These are phyloP conservation scores for Xenus cinereus DNA, from an alignment of 2,113 vertebrate genomes.

Conservation along the genomic window DNA sequence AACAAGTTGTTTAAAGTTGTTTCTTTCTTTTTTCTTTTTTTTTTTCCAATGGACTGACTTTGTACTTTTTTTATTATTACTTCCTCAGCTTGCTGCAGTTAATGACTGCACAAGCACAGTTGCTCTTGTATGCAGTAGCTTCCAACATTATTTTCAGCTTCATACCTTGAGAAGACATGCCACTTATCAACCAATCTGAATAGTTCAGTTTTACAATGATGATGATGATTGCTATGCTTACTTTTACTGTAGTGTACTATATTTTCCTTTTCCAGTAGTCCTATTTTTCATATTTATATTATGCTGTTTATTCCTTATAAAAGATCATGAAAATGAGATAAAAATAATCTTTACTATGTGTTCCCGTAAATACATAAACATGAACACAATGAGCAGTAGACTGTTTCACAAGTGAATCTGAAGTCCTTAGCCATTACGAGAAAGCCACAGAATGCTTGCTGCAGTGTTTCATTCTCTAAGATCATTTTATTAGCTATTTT, in stretches of 20 bases:
- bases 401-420: background rate
- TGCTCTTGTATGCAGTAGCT: background rate
- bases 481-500: conserved; percentile 60
- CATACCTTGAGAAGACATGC: conserved; percentile 63
- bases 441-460: background rate
- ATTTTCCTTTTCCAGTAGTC: background rate
- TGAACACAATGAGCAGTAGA: background rate
- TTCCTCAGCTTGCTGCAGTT: conserved; percentile 51
- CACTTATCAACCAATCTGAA: conserved; percentile 44
- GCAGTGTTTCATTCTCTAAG: background rate
- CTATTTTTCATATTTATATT: background rate
- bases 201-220: conserved; percentile 43
- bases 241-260: background rate
- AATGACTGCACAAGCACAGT: conserved; percentile 55
- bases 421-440: background rate
- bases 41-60: background rate
- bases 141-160: conserved; percentile 76
- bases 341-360: background rate
- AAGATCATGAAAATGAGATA: background rate
- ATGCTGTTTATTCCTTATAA: background rate
- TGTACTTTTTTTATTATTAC: background rate
- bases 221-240: conserved; percentile 43
- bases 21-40: background rate
- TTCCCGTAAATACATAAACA: background rate
- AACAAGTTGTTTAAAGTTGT: conserved; percentile 78